Percentiles rank a stretch among this genome's conserved stretches.
Conservation (phyloP, 2,797 vertebrate genomes). For the Helicolenus hilgendorfi region DNA sequence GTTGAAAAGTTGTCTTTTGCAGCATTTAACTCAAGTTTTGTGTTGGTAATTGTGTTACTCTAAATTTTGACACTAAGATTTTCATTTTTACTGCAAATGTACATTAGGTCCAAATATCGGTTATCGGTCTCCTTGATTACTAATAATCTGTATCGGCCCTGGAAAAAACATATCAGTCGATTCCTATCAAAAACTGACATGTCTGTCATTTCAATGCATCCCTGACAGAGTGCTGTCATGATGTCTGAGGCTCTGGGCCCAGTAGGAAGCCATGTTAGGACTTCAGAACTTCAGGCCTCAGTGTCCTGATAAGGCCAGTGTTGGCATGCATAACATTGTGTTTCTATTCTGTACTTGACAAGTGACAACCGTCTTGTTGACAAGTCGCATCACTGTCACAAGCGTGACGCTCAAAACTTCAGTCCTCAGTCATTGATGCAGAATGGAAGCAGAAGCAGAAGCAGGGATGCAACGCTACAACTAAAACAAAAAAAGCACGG, state of each 20-base stretch:
- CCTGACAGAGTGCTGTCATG: background rate
- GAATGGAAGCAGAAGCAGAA: background rate
- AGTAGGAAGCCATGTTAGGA: background rate
- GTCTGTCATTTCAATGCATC: background rate
- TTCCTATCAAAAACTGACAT: background rate
- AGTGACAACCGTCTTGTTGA: background rate
- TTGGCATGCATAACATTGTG: background rate
- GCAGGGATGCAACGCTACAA: background rate
- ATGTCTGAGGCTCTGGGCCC: background rate
- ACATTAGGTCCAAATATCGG: no score
- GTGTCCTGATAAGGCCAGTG: background rate
- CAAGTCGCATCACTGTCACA: background rate
- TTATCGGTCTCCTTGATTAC: background rate
- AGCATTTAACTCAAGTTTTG: no score
- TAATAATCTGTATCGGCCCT: background rate
- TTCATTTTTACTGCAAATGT: no score
- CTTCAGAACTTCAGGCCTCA: background rate
- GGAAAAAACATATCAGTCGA: background rate
- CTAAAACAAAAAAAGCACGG: background rate
- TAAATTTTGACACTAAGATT: no score
- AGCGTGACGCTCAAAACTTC: background rate
- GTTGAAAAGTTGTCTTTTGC: no score
- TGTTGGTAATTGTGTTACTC: no score
- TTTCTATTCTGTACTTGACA: background rate
- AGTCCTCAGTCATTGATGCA: background rate